Base-by-base conservation (phyloP, 2,888 invertebrate genomes). In the Palloptera scutellata region DNA sequence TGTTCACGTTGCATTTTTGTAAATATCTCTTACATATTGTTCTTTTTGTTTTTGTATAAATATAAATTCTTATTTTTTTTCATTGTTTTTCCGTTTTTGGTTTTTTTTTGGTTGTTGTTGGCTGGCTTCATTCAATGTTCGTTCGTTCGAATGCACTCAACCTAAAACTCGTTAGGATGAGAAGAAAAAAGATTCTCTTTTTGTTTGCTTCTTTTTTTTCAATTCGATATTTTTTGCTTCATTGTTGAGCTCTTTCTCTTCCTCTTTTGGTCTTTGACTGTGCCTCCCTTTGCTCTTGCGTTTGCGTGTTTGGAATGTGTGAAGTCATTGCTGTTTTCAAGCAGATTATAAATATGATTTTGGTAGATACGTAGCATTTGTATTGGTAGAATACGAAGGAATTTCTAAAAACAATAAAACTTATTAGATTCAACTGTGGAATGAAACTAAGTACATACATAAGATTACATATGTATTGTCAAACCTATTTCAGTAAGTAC, bases 1-100 rank as follows among this genome's bases (percentile, higher is more conserved):
- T 68, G 61, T 64, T 64, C 55, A 19, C 53, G 55, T 64, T 68
- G 45, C 53, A 61, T 64, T 68, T 68, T 68, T 61, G 41, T 61
- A 20, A 43, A 57, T 48, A 55, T 19, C 40, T 58, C 8, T 19
- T 1, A 15, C 43, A 43, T 40, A 17, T 42, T 11, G 1, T 9
- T 59, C 53, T 20, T 59, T 41, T 30, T 54, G 42, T 51, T 61
- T 61, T 30, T 48, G 53, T 52, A 52, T 41, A 52, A 20, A 19
- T 52, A 52, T 41, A 52, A 20, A 19, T 48, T 52, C 51, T 51
- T 52, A 10, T 48, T 15, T 40, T 61, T 61, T 61, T 61, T 61
- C 19, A 48, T 48, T 61, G 19, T 61, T 61, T 61, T 61, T n/a
- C 15, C 17, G 19, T 6, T 17, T 45, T 48, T 45, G 61, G 10